Evolutionary conservation across 1,140 invertebrate genomes (phyloP).

Genomic region (Zophobas atratus): DNA sequence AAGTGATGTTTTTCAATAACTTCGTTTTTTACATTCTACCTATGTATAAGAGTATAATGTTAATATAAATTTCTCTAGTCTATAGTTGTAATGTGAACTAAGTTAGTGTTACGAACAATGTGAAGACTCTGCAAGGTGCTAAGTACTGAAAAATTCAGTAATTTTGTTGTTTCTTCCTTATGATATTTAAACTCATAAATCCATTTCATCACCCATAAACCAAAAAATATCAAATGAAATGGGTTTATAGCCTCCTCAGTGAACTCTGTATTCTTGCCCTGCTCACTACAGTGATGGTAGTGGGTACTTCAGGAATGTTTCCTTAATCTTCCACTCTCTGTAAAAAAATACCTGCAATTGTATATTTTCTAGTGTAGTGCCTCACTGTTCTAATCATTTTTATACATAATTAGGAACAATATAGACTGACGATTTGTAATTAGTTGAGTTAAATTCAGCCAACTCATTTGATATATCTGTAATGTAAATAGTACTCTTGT

Average conservation of each 20-base stretch:
- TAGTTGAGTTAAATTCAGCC: conserved; percentile 42
- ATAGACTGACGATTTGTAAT: conserved; percentile 47
- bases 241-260: conserved; percentile 1
- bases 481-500: conserved; percentile 46
- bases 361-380: conserved; percentile 44
- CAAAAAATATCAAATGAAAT: not conserved
- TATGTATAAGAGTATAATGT: conserved; percentile 16
- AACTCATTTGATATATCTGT: conserved; percentile 39
- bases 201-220: not conserved
- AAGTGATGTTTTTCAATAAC: conserved; percentile 41
- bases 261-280: conserved; percentile 32
- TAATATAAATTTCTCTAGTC: conserved; percentile 40
- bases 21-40: conserved; percentile 37
- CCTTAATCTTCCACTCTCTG: conserved; percentile 26
- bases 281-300: conserved; percentile 1
- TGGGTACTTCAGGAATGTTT: conserved; percentile 25
- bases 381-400: conserved; percentile 47
- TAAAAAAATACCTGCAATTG: conserved; percentile 12
- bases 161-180: conserved; percentile 37
- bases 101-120: conserved; percentile 38
- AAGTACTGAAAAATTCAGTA: conserved; percentile 36
- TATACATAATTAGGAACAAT: conserved; percentile 43
- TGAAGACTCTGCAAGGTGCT: conserved; percentile 39
- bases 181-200: conserved; percentile 10
- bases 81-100: conserved; percentile 38